These are phyloP conservation scores for Antheraea yamamai DNA, from an alignment of 2,888 invertebrate genomes.

Conservation along the genomic window DNA sequence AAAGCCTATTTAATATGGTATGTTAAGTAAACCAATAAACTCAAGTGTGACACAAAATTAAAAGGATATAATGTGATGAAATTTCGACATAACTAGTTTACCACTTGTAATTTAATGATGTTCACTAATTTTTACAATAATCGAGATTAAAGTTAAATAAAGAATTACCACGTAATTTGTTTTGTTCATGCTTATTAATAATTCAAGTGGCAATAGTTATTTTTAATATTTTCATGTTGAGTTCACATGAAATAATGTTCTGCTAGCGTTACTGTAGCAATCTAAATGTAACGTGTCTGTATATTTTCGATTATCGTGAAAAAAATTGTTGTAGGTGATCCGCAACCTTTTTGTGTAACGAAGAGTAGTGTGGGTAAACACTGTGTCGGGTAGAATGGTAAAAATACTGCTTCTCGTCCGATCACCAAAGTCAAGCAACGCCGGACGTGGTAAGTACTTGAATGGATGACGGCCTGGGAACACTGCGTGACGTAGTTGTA, in stretches of 20 bases:
- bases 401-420: too few relatives aligned
- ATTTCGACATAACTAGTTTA: neutral
- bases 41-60: neutral
- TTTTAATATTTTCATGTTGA: neutral
- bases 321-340: neutral
- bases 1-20: neutral
- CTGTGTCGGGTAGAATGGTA: too few relatives aligned
- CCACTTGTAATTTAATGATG: neutral
- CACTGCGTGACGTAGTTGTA: too few relatives aligned
- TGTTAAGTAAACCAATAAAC: neutral
- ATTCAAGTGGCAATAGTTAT: neutral
- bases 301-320: too few relatives aligned
- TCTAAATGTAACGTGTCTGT: too few relatives aligned
- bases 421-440: too few relatives aligned
- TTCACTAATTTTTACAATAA: neutral
- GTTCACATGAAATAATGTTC: neutral
- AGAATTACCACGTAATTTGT: neutral
- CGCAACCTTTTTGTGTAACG: too few relatives aligned
- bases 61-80: neutral
- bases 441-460: too few relatives aligned
- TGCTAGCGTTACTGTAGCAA: neutral
- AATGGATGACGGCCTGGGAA: too few relatives aligned
- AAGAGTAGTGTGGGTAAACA: too few relatives aligned
- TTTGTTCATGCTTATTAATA: neutral
- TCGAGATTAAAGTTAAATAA: neutral